These are phyloP conservation scores for Palloptera scutellata DNA, from an alignment of 2,888 invertebrate species.

Conservation along the genomic window DNA sequence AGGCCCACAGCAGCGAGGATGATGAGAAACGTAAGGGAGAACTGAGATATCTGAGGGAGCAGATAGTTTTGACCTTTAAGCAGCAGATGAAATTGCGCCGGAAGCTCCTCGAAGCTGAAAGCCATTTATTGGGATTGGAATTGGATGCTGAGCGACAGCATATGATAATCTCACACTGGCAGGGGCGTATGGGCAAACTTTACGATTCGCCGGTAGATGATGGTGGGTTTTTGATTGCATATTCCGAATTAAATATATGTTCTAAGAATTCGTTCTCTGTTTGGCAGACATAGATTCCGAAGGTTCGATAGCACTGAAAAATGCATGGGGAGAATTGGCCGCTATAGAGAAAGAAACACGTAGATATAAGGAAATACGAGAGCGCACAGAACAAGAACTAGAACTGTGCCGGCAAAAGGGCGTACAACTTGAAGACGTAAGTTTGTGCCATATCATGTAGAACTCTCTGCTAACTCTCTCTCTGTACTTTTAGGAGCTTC, in stretches of 20 bases:
- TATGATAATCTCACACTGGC: slow-evolving; percentile 86
- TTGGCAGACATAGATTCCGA: slow-evolving; percentile 60
- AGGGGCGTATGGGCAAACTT: slow-evolving; percentile 78
- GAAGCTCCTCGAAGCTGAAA: slow-evolving; percentile 89
- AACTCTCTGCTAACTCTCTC: not conserved
- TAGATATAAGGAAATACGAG: slow-evolving; percentile 77
- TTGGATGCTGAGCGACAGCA: slow-evolving; percentile 90
- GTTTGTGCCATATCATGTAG: slow-evolving; percentile 38
- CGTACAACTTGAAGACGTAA: slow-evolving; percentile 83
- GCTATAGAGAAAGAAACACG: slow-evolving; percentile 88
- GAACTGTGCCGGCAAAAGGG: slow-evolving; percentile 82
- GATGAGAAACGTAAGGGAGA: slow-evolving; percentile 66
- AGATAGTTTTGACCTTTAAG: slow-evolving; percentile 87
- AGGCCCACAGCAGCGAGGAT: slow-evolving; percentile 57
- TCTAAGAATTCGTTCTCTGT: not conserved
- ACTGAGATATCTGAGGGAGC: slow-evolving; percentile 77
- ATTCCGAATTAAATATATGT: not conserved
- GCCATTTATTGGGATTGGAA: slow-evolving; percentile 84
- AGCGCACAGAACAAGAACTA: slow-evolving; percentile 81
- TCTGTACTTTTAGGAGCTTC: slow-evolving; percentile 73
- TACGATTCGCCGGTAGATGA: slow-evolving; percentile 61
- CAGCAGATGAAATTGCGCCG: slow-evolving; percentile 91
- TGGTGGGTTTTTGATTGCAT: slow-evolving; percentile 44
- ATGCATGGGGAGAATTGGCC: slow-evolving; percentile 84
- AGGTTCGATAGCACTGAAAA: slow-evolving; percentile 69